Evolutionary conservation across 2,113 vertebrate genomes (phyloP).

Genomic region (Acinonyx jubatus): DNA sequence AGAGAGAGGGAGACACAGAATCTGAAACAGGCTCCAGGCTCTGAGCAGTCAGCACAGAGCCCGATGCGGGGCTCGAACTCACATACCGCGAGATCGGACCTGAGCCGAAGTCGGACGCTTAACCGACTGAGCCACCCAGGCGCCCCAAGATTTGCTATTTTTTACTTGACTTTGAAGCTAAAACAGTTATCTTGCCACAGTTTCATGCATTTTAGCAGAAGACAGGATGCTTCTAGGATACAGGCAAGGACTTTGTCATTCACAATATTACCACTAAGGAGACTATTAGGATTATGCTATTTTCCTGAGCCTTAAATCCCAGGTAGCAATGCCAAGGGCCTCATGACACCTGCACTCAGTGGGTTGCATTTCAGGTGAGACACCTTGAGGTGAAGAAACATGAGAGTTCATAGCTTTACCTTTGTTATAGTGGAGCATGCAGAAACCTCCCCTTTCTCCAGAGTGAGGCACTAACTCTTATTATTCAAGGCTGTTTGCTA

Average conservation of each 20-base stretch:
- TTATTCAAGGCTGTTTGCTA: background rate
- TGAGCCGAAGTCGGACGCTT: no score
- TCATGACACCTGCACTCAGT: background rate
- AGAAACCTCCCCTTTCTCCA: background rate
- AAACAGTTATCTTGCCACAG: background rate
- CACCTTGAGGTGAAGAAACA: background rate
- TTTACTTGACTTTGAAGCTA: background rate
- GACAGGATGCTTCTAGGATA: background rate
- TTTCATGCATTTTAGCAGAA: background rate
- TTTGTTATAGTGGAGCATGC: background rate
- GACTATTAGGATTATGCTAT: background rate
- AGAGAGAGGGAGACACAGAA: no score
- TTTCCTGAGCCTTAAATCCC: background rate
- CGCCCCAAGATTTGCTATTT: background rate
- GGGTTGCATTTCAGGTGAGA: background rate
- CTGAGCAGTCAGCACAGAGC: no score
- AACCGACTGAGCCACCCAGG: no score
- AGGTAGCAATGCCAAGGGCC: no score
- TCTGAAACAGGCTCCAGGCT: no score
- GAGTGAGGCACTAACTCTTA: background rate
- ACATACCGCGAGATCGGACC: no score
- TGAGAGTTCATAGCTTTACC: background rate
- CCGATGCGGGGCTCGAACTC: no score
- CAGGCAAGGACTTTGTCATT: background rate
- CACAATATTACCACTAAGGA: background rate